Base-by-base conservation (phyloP, 2,797 vertebrate species). In the Phataginus tetradactyla region DNA sequence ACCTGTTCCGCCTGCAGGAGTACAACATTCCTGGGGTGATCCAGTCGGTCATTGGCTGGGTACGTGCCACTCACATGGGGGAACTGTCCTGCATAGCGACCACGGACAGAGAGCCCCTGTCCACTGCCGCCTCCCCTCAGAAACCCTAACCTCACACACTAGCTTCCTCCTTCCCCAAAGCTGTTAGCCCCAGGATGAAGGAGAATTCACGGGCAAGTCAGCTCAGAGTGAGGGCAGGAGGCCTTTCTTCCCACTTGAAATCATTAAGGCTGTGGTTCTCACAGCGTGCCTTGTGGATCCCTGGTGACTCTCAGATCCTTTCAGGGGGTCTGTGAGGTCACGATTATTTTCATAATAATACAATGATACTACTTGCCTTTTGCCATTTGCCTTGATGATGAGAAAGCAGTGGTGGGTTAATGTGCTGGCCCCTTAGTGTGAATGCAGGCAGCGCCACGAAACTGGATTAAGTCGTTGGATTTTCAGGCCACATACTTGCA, bases 1-100 rank as follows among this genome's bases (percentile, higher is more conserved):
- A 99, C 75, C 99, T 99, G 5, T 99, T 99, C 98, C 99, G 99
- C 98, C 99, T 99, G 4, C 99, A 99, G 95, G 99, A 99, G 69
- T 99, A 99, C 96, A 98, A 97, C 78, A 98, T 99, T 96, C 99
- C 99, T 1, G 64, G 97, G 53, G 90, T 99, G 95, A 98, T 99
- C 93, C 99, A 99, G 97, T 99, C 99, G 0, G 8, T 99, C 98
- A 98, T 99, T 25, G 99, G 99, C 98, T 99, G 99, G 99, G 99
- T 99, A 98, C 2, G 98, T 87, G 21, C 53, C 17, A 4, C n/a
- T n/a, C 6, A 4, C n/a, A 18, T 17, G 10, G 45, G 51, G 55
- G 0, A 0, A 21, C 7, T 5, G 32, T 32, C 68, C 23, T 78
- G 79, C 34, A 15, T 2, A 25, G 75, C 45, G 77, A 45, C 49